Percentiles rank a stretch among this genome's conserved stretches.
phyloP scores from a whole-genome alignment of 2,113 vertebrate genomes.

The Pedionomus torquatus region DNA sequence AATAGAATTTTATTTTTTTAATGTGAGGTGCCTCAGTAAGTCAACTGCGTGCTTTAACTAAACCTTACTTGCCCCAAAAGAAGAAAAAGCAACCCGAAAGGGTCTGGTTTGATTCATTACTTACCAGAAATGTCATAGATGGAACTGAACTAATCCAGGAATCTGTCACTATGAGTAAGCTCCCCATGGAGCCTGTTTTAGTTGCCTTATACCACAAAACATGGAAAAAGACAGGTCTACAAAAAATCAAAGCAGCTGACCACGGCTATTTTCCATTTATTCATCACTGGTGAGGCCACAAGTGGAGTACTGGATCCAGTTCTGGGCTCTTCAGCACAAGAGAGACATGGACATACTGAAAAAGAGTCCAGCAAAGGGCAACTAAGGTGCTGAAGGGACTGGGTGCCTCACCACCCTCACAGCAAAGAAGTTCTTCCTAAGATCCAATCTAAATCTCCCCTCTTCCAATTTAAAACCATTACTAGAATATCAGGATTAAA shows the following conservation, averaged over 20 bases:
- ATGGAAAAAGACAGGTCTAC: background rate
- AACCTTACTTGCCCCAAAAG: background rate
- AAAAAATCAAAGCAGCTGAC: background rate
- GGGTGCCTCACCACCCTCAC: no score
- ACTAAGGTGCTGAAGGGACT: background rate
- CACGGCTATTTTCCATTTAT: background rate
- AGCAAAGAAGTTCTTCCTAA: no score
- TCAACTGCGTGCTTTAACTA: background rate
- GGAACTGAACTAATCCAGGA: background rate
- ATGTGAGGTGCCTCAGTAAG: background rate
- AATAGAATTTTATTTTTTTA: background rate
- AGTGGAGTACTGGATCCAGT: background rate
- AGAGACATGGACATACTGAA: background rate
- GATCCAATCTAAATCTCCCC: no score
- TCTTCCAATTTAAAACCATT: no score
- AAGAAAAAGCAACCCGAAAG: background rate
- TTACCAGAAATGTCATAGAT: background rate
- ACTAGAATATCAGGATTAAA: no score
- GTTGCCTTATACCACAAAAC: background rate
- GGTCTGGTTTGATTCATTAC: background rate
- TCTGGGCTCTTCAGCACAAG: background rate
- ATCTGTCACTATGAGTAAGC: background rate
- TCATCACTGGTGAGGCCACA: background rate
- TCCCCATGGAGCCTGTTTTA: background rate
- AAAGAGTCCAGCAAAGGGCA: background rate